Evolutionary conservation across 1,140 invertebrate species (phyloP), one percentile per base, ranked within the genome.

Genomic region (Drosophila insularis): DNA sequence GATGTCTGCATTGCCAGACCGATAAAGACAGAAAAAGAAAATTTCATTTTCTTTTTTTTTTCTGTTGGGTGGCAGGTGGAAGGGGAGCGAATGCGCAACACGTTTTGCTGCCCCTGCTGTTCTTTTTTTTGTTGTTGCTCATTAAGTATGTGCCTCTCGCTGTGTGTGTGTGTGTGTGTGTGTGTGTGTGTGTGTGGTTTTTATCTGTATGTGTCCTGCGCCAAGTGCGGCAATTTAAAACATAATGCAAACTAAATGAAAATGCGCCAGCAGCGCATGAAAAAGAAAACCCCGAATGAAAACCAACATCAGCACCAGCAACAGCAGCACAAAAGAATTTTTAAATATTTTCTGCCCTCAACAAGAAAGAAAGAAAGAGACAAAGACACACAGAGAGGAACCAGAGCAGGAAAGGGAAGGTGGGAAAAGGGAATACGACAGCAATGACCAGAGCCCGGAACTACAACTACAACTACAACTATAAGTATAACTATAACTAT

Each of bases 211-310:
- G 43, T 46, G 67, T 46, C 32, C 74, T 78, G 63, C 76, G 21
- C 64, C 75, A 89, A 89, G 80, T 77, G 77, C 70, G 75, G 80
- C 81, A 80, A 81, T 84, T 90, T 80, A 74, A 81, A 89, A 80
- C 81, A 90, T 86, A 90, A 90, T 90, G 86, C 81, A 90, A 86
- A 80, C 86, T 86, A 90, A 90, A 90, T 90, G 86, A 86, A 87
- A 90, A 78, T 90, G 73, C 86, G 72, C 68, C 78, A 69, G 43
- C 54, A 65, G 61, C 40, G n/a, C 54, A 71, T 70, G 50, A 59
- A 61, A 56, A 56, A 70, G 60, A 35, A 23, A 66, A 65, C 54
- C 10, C 10, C 21, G 37, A 35, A 46, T 11, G 39, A 23, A 50
- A 37, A 59, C 23, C 21, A 65, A 59, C 63, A 66, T 63, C 54